Evolutionary conservation across 1,140 invertebrate genomes (phyloP).

Genomic region (Neodiprion pinetum): DNA sequence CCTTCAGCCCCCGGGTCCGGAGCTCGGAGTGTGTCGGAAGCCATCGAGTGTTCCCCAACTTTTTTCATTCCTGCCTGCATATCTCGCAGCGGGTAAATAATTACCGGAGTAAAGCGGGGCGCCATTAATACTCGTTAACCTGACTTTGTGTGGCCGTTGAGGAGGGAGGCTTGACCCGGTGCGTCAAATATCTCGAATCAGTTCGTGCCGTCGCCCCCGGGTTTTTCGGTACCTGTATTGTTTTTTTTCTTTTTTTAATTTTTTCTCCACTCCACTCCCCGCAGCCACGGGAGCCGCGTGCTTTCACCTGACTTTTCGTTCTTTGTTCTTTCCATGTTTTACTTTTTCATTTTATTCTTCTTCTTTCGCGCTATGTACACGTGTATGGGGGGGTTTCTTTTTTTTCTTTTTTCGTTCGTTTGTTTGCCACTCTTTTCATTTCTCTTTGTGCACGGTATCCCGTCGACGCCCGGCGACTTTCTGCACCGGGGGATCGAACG

Average conservation of each 20-base stretch:
- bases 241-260: too few relatives aligned
- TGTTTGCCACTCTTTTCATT: background rate
- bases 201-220: background rate
- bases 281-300: too few relatives aligned
- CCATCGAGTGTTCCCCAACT: background rate
- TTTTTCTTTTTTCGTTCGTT: background rate
- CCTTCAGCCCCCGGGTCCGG: background rate
- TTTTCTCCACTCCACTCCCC: too few relatives aligned
- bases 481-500: background rate
- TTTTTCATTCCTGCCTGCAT: background rate
- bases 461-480: background rate
- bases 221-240: too few relatives aligned
- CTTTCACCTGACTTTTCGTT: too few relatives aligned
- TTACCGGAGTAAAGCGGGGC: background rate
- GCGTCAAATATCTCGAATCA: background rate
- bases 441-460: background rate
- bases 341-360: too few relatives aligned
- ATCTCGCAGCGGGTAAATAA: background rate
- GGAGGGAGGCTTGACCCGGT: background rate
- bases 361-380: background rate
- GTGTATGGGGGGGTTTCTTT: background rate
- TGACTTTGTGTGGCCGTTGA: background rate
- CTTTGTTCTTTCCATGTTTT: too few relatives aligned
- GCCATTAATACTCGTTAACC: conserved; percentile 7
- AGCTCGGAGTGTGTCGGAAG: background rate